Percentiles rank a stretch among this genome's conserved stretches.
phyloP scores from a whole-genome alignment of 2,888 invertebrate species.

The Drosophila silvestris region DNA sequence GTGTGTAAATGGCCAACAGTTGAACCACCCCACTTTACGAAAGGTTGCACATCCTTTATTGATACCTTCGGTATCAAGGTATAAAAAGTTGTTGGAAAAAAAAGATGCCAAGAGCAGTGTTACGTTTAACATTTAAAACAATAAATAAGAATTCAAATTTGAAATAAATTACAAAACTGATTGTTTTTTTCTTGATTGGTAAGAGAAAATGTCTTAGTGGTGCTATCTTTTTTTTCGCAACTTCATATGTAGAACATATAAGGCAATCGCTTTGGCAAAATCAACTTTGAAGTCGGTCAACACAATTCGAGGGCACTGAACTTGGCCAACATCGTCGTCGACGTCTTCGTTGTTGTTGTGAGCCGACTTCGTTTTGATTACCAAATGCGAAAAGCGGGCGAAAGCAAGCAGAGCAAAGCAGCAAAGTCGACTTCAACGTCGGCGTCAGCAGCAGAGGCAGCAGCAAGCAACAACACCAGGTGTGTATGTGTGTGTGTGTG shows the following conservation, averaged over 20 bases:
- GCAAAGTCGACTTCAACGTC: conserved; percentile 7
- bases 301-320: conserved; percentile 80
- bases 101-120: not conserved
- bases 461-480: conserved; percentile 39
- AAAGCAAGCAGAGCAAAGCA: conserved; percentile 62
- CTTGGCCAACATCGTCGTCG: conserved; percentile 56
- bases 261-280: conserved; percentile 26
- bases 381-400: conserved; percentile 73
- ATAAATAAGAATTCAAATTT: not conserved
- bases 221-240: not conserved
- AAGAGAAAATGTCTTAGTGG: not conserved
- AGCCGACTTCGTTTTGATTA: conserved; percentile 60
- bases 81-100: not conserved
- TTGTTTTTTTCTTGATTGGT: not conserved
- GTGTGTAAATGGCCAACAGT: too few species aligned
- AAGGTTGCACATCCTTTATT: too few species aligned
- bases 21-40: too few species aligned
- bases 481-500: conserved; percentile 33
- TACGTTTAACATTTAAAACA: not conserved
- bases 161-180: not conserved
- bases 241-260: conserved; percentile 13
- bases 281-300: conserved; percentile 52
- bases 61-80: not conserved
- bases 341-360: not conserved
- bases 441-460: not conserved